phyloP scores from a whole-genome alignment of 1,140 invertebrate genomes.

The Pogonus chalceus region DNA sequence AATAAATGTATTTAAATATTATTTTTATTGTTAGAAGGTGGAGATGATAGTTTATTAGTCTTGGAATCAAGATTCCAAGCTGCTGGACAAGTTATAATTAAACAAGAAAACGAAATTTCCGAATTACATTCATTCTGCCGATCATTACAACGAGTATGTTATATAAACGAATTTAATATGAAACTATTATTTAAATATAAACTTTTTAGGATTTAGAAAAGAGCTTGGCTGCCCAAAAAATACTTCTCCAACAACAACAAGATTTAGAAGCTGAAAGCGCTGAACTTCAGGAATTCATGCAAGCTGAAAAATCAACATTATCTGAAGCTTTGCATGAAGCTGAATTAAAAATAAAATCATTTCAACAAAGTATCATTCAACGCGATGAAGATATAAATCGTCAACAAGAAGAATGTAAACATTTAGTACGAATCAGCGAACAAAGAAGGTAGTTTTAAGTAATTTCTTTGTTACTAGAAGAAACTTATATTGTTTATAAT shows the following conservation, averaged over 20 bases:
- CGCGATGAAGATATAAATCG: constrained; percentile 48
- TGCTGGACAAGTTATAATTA: constrained; percentile 59
- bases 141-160: constrained; percentile 49
- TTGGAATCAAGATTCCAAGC: constrained; percentile 63
- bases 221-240: constrained; percentile 52
- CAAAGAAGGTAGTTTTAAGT: constrained; percentile 49
- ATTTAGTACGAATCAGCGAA: constrained; percentile 66
- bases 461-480: background rate
- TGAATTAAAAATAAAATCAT: constrained; percentile 51
- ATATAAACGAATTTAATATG: background rate
- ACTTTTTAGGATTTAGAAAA: constrained; percentile 51
- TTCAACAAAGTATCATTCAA: constrained; percentile 42
- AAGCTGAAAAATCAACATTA: constrained; percentile 61
- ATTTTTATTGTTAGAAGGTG: constrained; percentile 25
- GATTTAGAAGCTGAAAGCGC: constrained; percentile 57
- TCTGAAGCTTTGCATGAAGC: constrained; percentile 63
- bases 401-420: constrained; percentile 65
- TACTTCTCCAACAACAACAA: constrained; percentile 57
- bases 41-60: constrained; percentile 55
- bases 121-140: constrained; percentile 54
- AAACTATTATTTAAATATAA: constrained; percentile 9
- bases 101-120: constrained; percentile 67
- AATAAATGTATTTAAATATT: background rate
- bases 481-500: constrained; percentile 8
- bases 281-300: constrained; percentile 68